Evolutionary conservation across 2,888 invertebrate species (phyloP).

Genomic region (Stenchaetothrips biformis): DNA sequence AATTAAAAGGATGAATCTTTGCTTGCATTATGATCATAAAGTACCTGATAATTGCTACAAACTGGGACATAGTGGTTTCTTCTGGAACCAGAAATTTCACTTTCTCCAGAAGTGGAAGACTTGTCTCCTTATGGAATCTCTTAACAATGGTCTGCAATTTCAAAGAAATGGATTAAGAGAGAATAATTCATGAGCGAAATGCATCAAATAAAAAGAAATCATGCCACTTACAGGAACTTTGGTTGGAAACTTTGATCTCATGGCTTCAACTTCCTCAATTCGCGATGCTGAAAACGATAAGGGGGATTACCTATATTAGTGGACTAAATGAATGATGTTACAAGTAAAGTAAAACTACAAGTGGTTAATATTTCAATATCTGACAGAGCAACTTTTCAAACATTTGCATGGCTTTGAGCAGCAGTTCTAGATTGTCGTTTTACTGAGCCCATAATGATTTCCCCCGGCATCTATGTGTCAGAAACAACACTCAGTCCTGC

Average conservation of each 20-base stretch:
- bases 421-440: no score
- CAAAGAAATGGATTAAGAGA: constrained; percentile 34
- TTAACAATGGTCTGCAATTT: constrained; percentile 72
- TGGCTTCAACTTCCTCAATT: constrained; percentile 73
- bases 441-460: no score
- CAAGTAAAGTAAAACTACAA: no score
- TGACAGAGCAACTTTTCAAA: no score
- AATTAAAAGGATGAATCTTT: constrained; percentile 26
- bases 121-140: constrained; percentile 70
- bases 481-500: no score
- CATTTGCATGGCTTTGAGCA: no score
- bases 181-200: constrained; percentile 6
- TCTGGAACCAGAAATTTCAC: constrained; percentile 84
- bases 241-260: constrained; percentile 69
- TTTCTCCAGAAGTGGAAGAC: constrained; percentile 72
- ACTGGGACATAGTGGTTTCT: constrained; percentile 84
- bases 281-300: constrained; percentile 54
- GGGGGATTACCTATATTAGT: constrained; percentile 31
- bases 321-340: no score
- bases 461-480: no score
- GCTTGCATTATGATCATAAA: constrained; percentile 36
- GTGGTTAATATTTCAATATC: no score
- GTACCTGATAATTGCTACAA: constrained; percentile 79
- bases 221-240: constrained; percentile 69
- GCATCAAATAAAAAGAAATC: neutral